phyloP scores from a whole-genome alignment of 2,797 vertebrate species.

The Rachycentron canadum region DNA sequence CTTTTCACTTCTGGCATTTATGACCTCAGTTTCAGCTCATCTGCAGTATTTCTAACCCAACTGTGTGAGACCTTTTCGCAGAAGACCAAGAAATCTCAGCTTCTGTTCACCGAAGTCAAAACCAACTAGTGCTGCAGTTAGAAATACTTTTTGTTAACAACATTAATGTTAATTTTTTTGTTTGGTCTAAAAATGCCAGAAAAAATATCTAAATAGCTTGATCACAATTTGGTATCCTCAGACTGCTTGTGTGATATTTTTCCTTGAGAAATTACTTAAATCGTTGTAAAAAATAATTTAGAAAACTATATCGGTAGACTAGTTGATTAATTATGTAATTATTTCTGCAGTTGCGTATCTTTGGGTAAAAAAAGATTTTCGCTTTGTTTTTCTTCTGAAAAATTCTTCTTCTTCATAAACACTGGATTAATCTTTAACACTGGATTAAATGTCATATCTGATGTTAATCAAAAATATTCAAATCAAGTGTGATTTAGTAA shows the following conservation, averaged over 20 bases:
- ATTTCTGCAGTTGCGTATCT: neutral
- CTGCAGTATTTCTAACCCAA: neutral
- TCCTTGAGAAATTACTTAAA: neutral
- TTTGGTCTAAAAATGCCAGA: neutral
- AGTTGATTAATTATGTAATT: neutral
- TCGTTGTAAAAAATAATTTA: neutral
- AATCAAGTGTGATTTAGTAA: neutral
- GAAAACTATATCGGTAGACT: neutral
- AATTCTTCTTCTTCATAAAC: constrained; percentile 3
- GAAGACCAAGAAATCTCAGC: neutral
- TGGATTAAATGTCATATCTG: neutral
- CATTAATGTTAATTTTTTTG: neutral
- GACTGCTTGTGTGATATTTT: neutral
- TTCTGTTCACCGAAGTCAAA: neutral
- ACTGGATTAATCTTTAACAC: neutral
- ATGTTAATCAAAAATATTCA: neutral
- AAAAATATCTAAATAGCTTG: neutral
- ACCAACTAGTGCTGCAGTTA: neutral
- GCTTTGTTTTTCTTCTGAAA: neutral
- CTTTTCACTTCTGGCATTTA: constrained; percentile 5
- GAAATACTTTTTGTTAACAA: neutral
- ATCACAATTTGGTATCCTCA: neutral
- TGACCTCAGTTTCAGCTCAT: neutral
- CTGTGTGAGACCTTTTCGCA: neutral
- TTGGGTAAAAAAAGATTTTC: neutral